Base-by-base conservation (phyloP, 2,888 invertebrate species). In the Carabus problematicus region DNA sequence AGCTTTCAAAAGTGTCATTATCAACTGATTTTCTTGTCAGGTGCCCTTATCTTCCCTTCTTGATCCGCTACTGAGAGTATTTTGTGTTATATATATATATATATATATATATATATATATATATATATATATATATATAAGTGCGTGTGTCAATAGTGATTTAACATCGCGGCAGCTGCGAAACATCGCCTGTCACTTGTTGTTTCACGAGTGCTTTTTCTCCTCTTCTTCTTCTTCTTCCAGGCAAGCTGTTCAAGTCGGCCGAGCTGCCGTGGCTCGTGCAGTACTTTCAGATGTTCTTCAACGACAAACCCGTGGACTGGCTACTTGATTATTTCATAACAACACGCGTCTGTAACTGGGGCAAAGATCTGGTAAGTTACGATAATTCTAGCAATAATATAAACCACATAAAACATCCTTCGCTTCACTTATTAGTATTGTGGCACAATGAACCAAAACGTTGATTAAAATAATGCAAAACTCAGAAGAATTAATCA, bases 291-390 rank as follows among this genome's bases (percentile, higher is more conserved):
- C 90, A 98, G 79, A 91, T 98, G 88, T 98, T 98, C 80, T 94
- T 95, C 82, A 91, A 90, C 77, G 95, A 97, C 77, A 96, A 97
- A 83, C 98, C 98, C 0, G 96, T 97, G 0, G 98, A 98, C 79
- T 98, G 98, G 98, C 85, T 98, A 6, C 83, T 98, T 9, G 95
- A 96, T 76, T 91, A 95, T 79, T 89, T 96, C 72, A 87, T 97
- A 64, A 90, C 91, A 70, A 94, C 95, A 3, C 93, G 93, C 81
- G 91, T 92, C n/a, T 98, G 98, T 82, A 90, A 89, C 76, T 87
- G 91, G 72, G 91, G 92, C 73, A 92, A 91, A 78, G 87, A 87
- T 76, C 82, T 84, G 71, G 92, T 92, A 80, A 88, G 89, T 85
- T 71, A 67, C 11, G 7, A 8, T 56, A 41, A 39, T n/a, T 60